A percentile compares a stretch with the other conserved stretches of the same genome.
phyloP scores from a whole-genome alignment of 2,888 invertebrate genomes.

The Marasmarcha lunaedactyla region DNA sequence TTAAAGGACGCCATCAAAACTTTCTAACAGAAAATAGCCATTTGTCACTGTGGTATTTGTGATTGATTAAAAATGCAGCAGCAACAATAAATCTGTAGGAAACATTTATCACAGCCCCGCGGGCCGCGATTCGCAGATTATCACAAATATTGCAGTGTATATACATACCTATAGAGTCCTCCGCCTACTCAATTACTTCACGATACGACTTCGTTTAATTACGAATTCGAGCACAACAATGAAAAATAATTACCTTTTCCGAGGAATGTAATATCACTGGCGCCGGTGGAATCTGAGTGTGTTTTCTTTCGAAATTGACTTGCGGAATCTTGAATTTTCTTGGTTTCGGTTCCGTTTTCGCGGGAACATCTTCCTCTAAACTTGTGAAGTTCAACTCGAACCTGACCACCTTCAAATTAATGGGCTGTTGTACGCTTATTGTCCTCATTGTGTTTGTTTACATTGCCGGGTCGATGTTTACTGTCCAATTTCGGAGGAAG shows the following conservation, averaged over 20 bases:
- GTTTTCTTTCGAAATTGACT: constrained; percentile 25
- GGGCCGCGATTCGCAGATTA: too few species aligned
- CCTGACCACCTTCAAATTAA: constrained; percentile 54
- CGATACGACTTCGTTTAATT: too few species aligned
- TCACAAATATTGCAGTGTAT: too few species aligned
- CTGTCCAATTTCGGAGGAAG: too few species aligned
- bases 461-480: background rate
- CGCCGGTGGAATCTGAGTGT: constrained; percentile 35
- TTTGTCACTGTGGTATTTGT: too few species aligned
- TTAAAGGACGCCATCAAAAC: too few species aligned
- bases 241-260: constrained; percentile 28
- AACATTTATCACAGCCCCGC: too few species aligned
- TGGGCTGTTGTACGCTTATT: constrained; percentile 41
- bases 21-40: too few species aligned
- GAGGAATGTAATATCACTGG: constrained; percentile 24
- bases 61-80: too few species aligned
- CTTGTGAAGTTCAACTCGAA: constrained; percentile 50
- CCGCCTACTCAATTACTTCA: too few species aligned
- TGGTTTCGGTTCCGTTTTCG: constrained; percentile 24
- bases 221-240: background rate
- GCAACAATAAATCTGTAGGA: too few species aligned
- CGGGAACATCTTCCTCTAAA: constrained; percentile 23
- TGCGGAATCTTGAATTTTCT: constrained; percentile 40
- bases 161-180: too few species aligned
- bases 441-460: constrained; percentile 36